A percentile compares a stretch with the other conserved stretches of the same genome.
These are phyloP conservation scores for Pionites leucogaster DNA, from an alignment of 2,113 vertebrate genomes.

Conservation along the genomic window DNA sequence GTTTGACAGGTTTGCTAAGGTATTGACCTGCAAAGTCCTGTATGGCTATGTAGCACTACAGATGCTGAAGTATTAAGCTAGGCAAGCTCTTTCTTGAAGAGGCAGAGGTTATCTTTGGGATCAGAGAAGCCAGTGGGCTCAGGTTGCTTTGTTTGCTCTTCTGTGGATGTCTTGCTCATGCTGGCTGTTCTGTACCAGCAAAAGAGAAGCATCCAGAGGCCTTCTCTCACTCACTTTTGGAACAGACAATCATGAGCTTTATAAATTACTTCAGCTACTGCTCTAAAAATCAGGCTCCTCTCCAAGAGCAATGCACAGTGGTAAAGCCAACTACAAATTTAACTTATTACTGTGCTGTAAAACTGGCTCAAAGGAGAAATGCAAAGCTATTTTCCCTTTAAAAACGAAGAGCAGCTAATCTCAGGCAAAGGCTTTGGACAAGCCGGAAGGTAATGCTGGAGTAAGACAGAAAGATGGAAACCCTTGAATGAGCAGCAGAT, in stretches of 20 bases:
- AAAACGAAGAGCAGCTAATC: fast-evolving
- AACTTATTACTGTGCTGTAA: neutral
- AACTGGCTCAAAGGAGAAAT: neutral
- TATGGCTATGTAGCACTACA: fast-evolving
- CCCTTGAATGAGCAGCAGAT: neutral
- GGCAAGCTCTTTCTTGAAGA: neutral
- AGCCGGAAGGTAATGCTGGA: fast-evolving
- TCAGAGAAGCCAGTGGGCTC: neutral
- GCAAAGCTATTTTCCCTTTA: neutral
- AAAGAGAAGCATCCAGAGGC: neutral
- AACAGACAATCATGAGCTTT: neutral
- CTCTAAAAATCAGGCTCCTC: neutral
- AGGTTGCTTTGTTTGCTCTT: neutral
- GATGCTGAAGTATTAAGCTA: neutral
- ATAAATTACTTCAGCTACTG: neutral
- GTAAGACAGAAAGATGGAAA: neutral
- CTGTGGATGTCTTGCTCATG: neutral
- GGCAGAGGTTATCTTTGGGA: neutral
- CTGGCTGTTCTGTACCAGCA: neutral
- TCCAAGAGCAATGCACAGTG: fast-evolving
- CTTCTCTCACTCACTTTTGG: neutral
- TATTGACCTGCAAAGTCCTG: neutral
- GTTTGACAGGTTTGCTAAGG: neutral
- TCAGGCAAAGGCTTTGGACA: neutral
- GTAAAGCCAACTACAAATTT: neutral